Percentiles rank a stretch among this genome's conserved stretches.
These are phyloP conservation scores for Notodonta dromedarius DNA, from an alignment of 2,888 invertebrate genomes.

Conservation along the genomic window DNA sequence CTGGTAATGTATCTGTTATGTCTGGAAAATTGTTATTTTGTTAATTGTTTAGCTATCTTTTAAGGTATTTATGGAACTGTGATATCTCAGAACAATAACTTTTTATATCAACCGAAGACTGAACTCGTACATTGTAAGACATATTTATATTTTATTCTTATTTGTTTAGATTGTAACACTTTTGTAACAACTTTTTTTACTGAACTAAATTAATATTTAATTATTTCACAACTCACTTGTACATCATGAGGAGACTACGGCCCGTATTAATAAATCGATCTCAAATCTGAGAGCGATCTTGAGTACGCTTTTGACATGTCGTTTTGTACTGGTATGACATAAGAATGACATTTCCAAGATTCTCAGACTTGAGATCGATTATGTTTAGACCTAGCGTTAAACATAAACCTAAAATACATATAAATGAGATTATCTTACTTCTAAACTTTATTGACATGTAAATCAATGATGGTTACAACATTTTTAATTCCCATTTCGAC, in stretches of 20 bases:
- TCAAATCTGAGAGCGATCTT: no score
- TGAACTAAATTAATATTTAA: no score
- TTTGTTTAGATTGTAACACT: no score
- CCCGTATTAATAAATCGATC: no score
- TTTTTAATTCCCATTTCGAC: slow-evolving; percentile 4
- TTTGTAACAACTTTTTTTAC: no score
- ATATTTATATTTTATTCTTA: slow-evolving; percentile 9
- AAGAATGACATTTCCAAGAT: no score
- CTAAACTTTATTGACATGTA: background rate
- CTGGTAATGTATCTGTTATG: slow-evolving; percentile 45
- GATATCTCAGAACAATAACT: slow-evolving; percentile 37
- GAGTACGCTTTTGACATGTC: no score
- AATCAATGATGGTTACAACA: background rate
- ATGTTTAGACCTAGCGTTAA: no score
- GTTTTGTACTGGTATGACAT: no score
- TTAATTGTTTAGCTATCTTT: slow-evolving; percentile 45
- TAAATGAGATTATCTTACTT: background rate
- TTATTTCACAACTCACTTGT: no score
- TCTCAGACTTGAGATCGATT: no score
- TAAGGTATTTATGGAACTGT: slow-evolving; percentile 38
- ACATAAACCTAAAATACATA: background rate
- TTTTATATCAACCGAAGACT: slow-evolving; percentile 40
- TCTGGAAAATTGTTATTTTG: slow-evolving; percentile 47
- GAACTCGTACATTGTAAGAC: slow-evolving; percentile 43
- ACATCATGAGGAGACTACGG: no score